phyloP scores from a whole-genome alignment of 2,113 vertebrate genomes.

The Megaceryle maxima region DNA sequence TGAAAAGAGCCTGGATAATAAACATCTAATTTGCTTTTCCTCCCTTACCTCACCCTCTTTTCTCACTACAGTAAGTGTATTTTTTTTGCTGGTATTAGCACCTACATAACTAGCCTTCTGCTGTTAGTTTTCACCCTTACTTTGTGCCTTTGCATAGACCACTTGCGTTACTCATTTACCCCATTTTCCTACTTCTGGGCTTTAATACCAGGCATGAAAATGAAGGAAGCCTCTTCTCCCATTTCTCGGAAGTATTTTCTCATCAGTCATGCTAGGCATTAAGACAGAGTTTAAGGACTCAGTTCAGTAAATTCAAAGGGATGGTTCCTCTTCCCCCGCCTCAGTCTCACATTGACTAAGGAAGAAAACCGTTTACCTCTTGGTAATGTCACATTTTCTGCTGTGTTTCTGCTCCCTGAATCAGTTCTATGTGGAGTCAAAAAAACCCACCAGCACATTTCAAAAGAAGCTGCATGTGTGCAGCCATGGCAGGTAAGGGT shows the following conservation, averaged over 20 bases:
- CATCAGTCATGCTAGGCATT: background rate
- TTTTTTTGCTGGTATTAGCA: background rate
- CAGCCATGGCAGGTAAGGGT: background rate
- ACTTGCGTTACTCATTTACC: background rate
- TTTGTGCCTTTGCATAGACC: background rate
- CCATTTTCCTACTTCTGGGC: background rate
- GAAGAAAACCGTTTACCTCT: background rate
- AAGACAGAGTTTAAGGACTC: background rate
- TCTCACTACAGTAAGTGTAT: background rate
- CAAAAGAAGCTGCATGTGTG: accelerated
- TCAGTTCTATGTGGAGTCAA: background rate
- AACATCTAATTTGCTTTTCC: background rate
- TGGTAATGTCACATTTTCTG: background rate
- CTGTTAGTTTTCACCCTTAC: background rate
- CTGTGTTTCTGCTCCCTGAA: background rate
- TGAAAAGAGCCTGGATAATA: background rate
- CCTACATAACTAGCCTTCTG: background rate
- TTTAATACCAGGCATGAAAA: background rate
- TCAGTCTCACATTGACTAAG: background rate
- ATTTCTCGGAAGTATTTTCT: background rate
- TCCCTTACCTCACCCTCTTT: background rate
- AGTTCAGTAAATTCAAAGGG: background rate
- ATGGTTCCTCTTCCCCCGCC: background rate
- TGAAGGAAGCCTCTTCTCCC: background rate
- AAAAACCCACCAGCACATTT: background rate